These are phyloP conservation scores for Patella pellucida DNA, from an alignment of 2,888 invertebrate species.

Conservation along the genomic window DNA sequence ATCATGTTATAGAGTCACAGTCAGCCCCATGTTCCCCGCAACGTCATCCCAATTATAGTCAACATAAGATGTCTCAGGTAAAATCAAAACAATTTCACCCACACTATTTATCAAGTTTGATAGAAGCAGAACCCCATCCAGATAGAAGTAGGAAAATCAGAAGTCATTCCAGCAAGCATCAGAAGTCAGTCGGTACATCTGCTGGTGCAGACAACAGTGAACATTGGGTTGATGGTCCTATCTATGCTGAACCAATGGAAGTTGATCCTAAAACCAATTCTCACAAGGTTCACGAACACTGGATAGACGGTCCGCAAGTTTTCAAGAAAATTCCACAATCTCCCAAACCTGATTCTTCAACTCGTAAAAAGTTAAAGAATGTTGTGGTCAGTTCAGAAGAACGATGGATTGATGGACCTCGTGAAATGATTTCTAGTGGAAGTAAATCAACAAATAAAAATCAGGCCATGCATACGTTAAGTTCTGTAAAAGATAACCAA, in stretches of 20 bases:
- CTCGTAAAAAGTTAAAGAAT: not conserved
- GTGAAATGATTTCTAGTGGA: slow-evolving; percentile 54
- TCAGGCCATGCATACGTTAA: slow-evolving; percentile 36
- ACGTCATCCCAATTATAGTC: slow-evolving; percentile 7
- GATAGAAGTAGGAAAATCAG: not conserved
- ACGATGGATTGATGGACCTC: slow-evolving; percentile 69
- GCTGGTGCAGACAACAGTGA: not conserved
- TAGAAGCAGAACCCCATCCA: not conserved
- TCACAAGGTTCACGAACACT: slow-evolving; percentile 79
- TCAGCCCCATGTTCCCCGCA: slow-evolving; percentile 39
- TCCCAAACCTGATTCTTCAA: not conserved
- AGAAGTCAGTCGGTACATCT: not conserved
- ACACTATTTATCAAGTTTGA: not conserved
- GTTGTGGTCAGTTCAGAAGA: slow-evolving; percentile 75
- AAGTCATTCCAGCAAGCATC: not conserved
- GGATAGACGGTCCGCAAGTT: slow-evolving; percentile 89
- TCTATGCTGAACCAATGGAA: slow-evolving; percentile 24
- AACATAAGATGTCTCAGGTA: not conserved
- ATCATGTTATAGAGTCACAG: slow-evolving; percentile 1
- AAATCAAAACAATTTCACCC: not conserved
- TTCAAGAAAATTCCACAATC: not conserved
- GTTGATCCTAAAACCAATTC: slow-evolving; percentile 19
- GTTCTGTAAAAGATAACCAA: slow-evolving; percentile 25
- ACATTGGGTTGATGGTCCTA: slow-evolving; percentile 4
- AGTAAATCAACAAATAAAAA: slow-evolving; percentile 13